A percentile compares a stretch with the other conserved stretches of the same genome.
Conservation (phyloP, 2,888 invertebrate genomes). For the Eupithecia abbreviata region DNA sequence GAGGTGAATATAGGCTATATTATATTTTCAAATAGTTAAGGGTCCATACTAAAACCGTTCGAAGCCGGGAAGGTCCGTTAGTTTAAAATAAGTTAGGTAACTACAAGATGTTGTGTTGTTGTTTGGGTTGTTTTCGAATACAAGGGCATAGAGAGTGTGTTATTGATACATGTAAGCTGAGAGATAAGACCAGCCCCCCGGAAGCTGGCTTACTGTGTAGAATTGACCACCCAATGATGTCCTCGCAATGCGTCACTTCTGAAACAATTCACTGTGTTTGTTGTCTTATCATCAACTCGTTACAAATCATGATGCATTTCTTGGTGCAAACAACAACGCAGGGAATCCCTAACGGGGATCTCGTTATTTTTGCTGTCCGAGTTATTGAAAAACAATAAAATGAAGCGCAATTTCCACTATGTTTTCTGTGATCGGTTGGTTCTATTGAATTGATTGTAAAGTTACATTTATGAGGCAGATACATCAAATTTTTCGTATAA, state of each 20-base stretch:
- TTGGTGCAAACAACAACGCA: conserved; percentile 3
- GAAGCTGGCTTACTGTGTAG: no score
- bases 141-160: no score
- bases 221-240: no score
- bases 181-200: no score
- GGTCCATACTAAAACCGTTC: no score
- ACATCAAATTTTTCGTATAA: background rate
- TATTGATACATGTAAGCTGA: no score
- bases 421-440: background rate
- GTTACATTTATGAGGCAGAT: background rate
- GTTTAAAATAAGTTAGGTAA: no score
- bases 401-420: background rate
- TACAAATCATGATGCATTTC: conserved; percentile 4
- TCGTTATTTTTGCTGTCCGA: background rate
- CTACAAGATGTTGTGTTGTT: no score
- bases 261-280: background rate
- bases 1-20: no score
- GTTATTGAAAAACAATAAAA: background rate
- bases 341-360: background rate
- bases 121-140: no score
- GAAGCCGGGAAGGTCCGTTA: no score
- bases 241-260: background rate
- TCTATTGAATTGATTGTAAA: background rate
- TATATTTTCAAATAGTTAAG: no score
- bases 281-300: background rate